Conservation (phyloP, 2,797 vertebrate species). For the Syngnathus rostellatus region DNA sequence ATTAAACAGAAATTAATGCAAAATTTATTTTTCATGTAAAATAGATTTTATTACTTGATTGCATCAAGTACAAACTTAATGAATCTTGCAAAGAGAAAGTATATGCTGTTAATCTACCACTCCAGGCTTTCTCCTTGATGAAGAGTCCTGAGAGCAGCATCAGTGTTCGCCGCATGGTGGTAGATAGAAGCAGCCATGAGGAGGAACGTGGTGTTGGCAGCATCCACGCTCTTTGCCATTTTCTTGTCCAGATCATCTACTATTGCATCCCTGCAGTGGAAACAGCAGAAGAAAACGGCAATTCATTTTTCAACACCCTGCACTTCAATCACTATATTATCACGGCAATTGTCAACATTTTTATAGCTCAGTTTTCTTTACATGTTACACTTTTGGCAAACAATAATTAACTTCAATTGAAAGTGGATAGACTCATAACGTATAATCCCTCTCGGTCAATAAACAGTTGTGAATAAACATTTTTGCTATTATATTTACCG, state of each 20-base stretch:
- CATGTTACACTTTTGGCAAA: not conserved
- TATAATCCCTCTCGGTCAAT: not conserved
- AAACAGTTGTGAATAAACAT: not conserved
- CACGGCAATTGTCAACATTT: not conserved
- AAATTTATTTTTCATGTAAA: no score
- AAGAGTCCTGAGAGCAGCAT: conserved; percentile 80
- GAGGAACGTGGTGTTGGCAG: conserved; percentile 83
- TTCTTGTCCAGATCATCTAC: conserved; percentile 85
- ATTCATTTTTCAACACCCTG: not conserved
- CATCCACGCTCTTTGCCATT: conserved; percentile 86
- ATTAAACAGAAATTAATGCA: not conserved
- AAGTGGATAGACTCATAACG: not conserved
- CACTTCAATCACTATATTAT: not conserved
- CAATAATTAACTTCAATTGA: not conserved
- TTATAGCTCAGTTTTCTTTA: not conserved
- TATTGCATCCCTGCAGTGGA: conserved; percentile 71
- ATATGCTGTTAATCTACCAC: conserved; percentile 61
- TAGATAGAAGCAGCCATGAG: conserved; percentile 92
- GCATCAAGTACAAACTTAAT: no score
- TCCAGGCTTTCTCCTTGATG: conserved; percentile 93
- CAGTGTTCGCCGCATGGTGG: conserved; percentile 78
- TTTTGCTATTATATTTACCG: conserved; percentile 58
- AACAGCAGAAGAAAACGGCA: not conserved
- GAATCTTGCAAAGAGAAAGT: no score
- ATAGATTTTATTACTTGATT: no score